A percentile compares a stretch with the other conserved stretches of the same genome.
These are phyloP conservation scores for Conomelus anceps DNA, from an alignment of 2,888 invertebrate genomes.

Conservation along the genomic window DNA sequence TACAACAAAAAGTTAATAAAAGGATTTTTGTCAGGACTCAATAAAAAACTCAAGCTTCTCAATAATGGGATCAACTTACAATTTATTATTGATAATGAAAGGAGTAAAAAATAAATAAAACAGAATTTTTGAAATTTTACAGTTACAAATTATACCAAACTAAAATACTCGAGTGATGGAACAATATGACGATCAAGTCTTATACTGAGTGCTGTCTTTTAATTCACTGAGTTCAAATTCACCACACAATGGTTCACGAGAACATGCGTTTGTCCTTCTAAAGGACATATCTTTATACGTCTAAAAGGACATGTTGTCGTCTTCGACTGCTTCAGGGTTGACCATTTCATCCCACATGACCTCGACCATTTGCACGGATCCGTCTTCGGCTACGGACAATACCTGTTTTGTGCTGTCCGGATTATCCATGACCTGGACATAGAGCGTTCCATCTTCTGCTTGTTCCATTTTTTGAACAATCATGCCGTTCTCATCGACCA, in stretches of 20 bases:
- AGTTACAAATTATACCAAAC: neutral
- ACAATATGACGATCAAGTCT: neutral
- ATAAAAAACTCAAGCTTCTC: neutral
- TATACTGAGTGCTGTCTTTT: neutral
- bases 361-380: slow-evolving; percentile 41
- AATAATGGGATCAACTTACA: neutral
- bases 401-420: slow-evolving; percentile 37
- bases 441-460: slow-evolving; percentile 33
- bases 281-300: neutral
- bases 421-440: slow-evolving; percentile 32
- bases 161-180: neutral
- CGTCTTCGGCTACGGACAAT: slow-evolving; percentile 41
- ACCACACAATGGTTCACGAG: neutral
- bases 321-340: slow-evolving; percentile 26
- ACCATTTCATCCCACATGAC: slow-evolving; percentile 35
- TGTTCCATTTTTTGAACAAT: slow-evolving; percentile 33
- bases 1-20: neutral
- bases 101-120: neutral
- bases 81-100: neutral
- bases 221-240: neutral
- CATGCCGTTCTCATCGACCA: slow-evolving; percentile 34
- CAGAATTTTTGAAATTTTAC: neutral
- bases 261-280: neutral
- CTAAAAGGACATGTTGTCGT: slow-evolving; percentile 27
- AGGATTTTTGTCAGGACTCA: neutral